Conservation (phyloP, 1,140 invertebrate species). For the Penaeus vannamei region DNA sequence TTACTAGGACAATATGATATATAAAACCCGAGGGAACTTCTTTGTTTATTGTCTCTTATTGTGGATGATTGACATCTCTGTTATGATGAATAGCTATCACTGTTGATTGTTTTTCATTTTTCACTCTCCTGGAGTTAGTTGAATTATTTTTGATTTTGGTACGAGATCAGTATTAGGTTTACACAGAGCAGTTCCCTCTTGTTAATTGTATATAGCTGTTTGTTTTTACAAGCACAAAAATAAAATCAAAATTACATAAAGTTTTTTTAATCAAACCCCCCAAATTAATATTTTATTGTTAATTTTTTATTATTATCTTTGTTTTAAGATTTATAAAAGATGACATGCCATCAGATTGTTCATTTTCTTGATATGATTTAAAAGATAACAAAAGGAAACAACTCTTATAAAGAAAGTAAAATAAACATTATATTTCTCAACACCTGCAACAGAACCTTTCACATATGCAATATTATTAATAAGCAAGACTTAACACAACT, state of each 20-base stretch:
- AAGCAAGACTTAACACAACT: too few relatives aligned
- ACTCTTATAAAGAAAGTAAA: too few relatives aligned
- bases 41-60: background rate
- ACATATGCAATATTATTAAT: too few relatives aligned
- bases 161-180: slow-evolving; percentile 29
- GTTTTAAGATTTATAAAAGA: too few relatives aligned
- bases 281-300: background rate
- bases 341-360: too few relatives aligned
- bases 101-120: background rate
- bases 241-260: slow-evolving; percentile 27
- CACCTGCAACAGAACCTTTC: too few relatives aligned
- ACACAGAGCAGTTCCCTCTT: slow-evolving; percentile 45
- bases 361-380: too few relatives aligned
- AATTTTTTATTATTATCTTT: background rate
- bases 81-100: background rate
- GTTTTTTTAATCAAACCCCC: background rate
- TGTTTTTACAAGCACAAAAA: slow-evolving; percentile 55
- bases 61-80: background rate
- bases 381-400: too few relatives aligned
- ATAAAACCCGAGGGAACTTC: background rate
- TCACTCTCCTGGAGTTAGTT: background rate
- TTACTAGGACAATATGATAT: slow-evolving; percentile 21
- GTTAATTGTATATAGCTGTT: slow-evolving; percentile 55
- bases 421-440: too few relatives aligned
- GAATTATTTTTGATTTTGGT: background rate